Evolutionary conservation across 1,140 invertebrate species (phyloP).

Genomic region (Eurosta solidaginis): DNA sequence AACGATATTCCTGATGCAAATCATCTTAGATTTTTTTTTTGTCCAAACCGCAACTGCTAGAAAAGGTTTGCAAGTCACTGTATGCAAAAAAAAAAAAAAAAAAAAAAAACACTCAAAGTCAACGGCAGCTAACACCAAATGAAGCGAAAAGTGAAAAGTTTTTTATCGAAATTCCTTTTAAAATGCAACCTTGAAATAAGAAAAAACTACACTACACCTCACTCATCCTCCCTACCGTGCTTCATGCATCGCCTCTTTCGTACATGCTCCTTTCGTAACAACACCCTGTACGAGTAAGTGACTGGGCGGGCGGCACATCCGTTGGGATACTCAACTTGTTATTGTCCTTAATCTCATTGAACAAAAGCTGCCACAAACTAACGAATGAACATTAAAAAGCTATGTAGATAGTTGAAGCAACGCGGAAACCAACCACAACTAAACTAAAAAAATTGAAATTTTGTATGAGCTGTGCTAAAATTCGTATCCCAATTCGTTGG

Average conservation of each 20-base stretch:
- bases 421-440: not conserved
- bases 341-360: not conserved
- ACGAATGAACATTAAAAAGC: not conserved
- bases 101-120: not conserved
- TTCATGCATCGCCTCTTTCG: not conserved
- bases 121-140: not conserved
- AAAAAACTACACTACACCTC: too few relatives aligned
- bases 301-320: not conserved
- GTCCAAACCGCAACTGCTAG: too few relatives aligned
- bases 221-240: too few relatives aligned
- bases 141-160: not conserved
- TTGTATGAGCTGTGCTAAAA: too few relatives aligned
- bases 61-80: too few relatives aligned
- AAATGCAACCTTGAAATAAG: slow-evolving; percentile 4
- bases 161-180: not conserved
- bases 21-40: too few relatives aligned
- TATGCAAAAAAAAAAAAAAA: not conserved
- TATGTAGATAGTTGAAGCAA: not conserved
- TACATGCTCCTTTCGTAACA: not conserved
- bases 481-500: too few relatives aligned
- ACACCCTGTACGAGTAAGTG: too few relatives aligned
- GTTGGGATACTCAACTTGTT: not conserved
- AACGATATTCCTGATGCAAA: too few relatives aligned
- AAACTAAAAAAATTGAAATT: too few relatives aligned
- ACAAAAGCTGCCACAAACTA: not conserved